Percentiles rank a stretch among this genome's conserved stretches.
phyloP scores from a whole-genome alignment of 2,113 vertebrate species.

The Myanophis thanlyinensis region DNA sequence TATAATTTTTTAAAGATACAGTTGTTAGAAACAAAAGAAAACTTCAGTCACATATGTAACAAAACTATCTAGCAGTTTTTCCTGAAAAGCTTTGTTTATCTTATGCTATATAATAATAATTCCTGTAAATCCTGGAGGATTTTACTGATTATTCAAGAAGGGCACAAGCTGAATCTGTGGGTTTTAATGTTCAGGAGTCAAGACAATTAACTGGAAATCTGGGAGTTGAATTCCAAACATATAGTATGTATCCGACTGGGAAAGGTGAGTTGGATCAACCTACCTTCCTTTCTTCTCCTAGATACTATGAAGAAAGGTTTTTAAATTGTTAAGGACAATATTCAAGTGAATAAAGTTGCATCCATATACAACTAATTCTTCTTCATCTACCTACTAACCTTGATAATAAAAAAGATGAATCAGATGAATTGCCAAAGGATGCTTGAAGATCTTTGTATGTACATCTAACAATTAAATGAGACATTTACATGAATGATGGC shows the following conservation, averaged over 20 bases:
- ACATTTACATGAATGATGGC: neutral
- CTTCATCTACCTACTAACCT: neutral
- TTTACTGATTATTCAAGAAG: neutral
- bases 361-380: neutral
- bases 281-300: neutral
- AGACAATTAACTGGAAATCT: neutral
- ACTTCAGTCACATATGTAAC: neutral
- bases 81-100: neutral
- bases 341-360: neutral
- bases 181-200: neutral
- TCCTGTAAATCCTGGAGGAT: neutral
- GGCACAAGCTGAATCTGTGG: neutral
- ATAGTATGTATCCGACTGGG: neutral
- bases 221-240: neutral
- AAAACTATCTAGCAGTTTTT: neutral
- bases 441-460: neutral
- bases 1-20: neutral
- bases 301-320: neutral
- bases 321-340: neutral
- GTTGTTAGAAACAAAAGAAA: neutral
- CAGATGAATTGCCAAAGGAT: neutral
- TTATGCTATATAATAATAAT: neutral
- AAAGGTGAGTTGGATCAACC: neutral
- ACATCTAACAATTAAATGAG: neutral
- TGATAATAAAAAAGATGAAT: neutral